phyloP scores from a whole-genome alignment of 2,113 vertebrate genomes.

The Ancistrus triradiatus region DNA sequence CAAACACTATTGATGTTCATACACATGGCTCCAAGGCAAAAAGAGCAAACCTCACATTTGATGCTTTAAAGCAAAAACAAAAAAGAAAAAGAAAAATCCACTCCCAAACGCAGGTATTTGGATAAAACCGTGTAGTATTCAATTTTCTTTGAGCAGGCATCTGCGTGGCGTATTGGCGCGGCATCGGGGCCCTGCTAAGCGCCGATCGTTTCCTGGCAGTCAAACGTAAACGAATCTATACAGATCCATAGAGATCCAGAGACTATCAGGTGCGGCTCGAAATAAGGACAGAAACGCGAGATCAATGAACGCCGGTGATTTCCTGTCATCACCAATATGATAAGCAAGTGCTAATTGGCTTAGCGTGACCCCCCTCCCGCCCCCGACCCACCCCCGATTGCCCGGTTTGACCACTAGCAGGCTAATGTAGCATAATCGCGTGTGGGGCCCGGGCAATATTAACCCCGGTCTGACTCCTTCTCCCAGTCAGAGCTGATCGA shows the following conservation, averaged over 20 bases:
- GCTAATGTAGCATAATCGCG: conserved; percentile 82
- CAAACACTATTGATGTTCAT: conserved; percentile 41
- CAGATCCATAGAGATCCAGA: conserved; percentile 45
- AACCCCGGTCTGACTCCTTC: conserved; percentile 83
- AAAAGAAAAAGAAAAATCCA: too few relatives aligned
- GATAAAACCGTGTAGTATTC: conserved; percentile 36
- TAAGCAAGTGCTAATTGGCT: conserved; percentile 78
- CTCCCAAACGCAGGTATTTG: conserved; percentile 35
- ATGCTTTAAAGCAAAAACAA: conserved; percentile 17
- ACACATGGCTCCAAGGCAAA: conserved; percentile 38
- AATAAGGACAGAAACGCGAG: conserved; percentile 25
- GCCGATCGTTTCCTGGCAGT: conserved; percentile 61
- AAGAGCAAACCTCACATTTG: conserved; percentile 10
- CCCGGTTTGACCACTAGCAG: conserved; percentile 74
- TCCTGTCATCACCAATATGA: conserved; percentile 73
- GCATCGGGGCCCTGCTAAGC: conserved; percentile 21
- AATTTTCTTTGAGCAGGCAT: conserved; percentile 27
- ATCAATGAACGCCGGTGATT: conserved; percentile 68
- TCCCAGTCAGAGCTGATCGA: conserved; percentile 87
- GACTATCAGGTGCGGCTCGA: conserved; percentile 17
- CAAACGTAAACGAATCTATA: conserved; percentile 35
- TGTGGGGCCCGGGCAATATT: conserved; percentile 75
- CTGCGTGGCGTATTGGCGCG: conserved; percentile 40
- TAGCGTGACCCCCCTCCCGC: conserved; percentile 70
- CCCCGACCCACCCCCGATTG: conserved; percentile 33